Evolutionary conservation across 1,140 invertebrate species (phyloP).

Genomic region (Eumaeus atala): DNA sequence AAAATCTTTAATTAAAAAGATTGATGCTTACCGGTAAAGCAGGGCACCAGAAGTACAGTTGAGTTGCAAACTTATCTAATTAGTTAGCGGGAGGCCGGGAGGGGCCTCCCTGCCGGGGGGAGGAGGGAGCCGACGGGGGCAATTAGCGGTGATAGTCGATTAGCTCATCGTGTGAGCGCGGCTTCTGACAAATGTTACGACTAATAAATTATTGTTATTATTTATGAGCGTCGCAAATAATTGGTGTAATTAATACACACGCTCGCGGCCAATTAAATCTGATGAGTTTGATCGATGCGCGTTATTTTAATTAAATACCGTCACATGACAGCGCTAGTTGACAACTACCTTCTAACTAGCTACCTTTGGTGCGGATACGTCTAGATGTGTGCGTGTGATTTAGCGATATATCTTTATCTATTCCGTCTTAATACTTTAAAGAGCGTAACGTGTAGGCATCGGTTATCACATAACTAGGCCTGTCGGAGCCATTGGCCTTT

Average conservation of each 20-base stretch:
- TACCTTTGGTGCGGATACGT: slow-evolving; percentile 15
- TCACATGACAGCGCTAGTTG: slow-evolving; percentile 21
- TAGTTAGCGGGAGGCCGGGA: slow-evolving; percentile 50
- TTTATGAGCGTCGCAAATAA: slow-evolving; percentile 63
- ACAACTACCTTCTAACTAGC: slow-evolving; percentile 13
- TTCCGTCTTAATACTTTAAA: too few species aligned
- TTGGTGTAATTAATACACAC: slow-evolving; percentile 61
- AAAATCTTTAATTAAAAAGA: slow-evolving; percentile 74
- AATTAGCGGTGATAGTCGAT: slow-evolving; percentile 74
- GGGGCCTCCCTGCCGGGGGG: slow-evolving; percentile 18
- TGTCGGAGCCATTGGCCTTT: too few species aligned
- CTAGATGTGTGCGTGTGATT: not conserved
- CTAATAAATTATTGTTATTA: slow-evolving; percentile 68
- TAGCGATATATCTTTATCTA: too few species aligned
- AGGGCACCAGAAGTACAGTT: slow-evolving; percentile 67
- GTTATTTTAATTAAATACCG: slow-evolving; percentile 39
- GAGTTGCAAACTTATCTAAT: slow-evolving; percentile 73
- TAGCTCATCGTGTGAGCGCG: slow-evolving; percentile 70
- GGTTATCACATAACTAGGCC: too few species aligned
- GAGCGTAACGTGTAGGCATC: too few species aligned
- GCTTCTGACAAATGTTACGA: slow-evolving; percentile 71
- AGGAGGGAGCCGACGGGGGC: slow-evolving; percentile 36
- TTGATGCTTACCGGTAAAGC: slow-evolving; percentile 69
- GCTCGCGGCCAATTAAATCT: slow-evolving; percentile 43
- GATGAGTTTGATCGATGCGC: slow-evolving; percentile 38